phyloP scores from a whole-genome alignment of 1,140 invertebrate genomes.

The Sogatella furcifera region DNA sequence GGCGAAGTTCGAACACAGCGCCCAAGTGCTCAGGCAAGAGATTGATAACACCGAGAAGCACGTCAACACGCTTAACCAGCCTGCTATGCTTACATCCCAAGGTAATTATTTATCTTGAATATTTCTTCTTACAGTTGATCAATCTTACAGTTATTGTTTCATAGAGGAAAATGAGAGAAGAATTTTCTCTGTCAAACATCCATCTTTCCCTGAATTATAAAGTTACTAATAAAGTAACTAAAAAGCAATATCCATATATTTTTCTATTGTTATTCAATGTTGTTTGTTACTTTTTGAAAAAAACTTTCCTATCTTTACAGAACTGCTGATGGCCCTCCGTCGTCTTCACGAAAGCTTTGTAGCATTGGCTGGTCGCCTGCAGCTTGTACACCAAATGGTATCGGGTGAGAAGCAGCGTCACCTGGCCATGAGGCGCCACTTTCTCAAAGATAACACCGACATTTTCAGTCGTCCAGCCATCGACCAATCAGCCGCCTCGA shows the following conservation, averaged over 20 bases:
- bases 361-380: conserved; percentile 69
- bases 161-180: too few relatives aligned
- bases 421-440: conserved; percentile 62
- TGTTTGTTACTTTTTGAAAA: neutral
- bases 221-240: too few relatives aligned
- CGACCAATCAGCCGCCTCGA: conserved; percentile 21
- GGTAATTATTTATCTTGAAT: conserved; percentile 31
- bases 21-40: conserved; percentile 55
- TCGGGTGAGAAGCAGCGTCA: conserved; percentile 75
- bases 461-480: conserved; percentile 53
- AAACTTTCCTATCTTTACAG: conserved; percentile 36
- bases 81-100: conserved; percentile 51
- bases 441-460: conserved; percentile 65
- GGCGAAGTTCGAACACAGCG: conserved; percentile 59
- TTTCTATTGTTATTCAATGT: too few relatives aligned
- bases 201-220: too few relatives aligned
- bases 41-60: conserved; percentile 64
- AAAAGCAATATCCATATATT: too few relatives aligned
- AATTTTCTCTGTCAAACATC: too few relatives aligned
- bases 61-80: conserved; percentile 53
- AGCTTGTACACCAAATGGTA: conserved; percentile 56
- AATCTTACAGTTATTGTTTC: too few relatives aligned
- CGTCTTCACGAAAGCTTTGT: conserved; percentile 77
- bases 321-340: conserved; percentile 57
- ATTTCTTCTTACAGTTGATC: neutral